These are phyloP conservation scores for Berghia stephanieae DNA, from an alignment of 1,140 invertebrate species.

Conservation along the genomic window DNA sequence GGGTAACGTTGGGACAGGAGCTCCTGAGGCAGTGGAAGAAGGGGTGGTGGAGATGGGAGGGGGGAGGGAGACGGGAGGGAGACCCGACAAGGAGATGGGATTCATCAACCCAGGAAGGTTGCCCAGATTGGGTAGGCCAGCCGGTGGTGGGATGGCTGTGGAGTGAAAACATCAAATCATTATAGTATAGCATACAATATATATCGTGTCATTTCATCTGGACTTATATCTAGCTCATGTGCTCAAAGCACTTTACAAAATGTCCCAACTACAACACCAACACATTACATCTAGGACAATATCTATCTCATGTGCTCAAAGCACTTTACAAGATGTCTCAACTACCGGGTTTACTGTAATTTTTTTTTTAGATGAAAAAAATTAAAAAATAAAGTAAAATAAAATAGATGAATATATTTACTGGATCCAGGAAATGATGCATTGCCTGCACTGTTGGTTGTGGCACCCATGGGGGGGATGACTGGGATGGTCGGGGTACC, in stretches of 20 bases:
- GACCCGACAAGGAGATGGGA: constrained; percentile 52
- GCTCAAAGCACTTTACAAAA: too few species aligned
- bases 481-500: constrained; percentile 60
- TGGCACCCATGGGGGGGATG: too few species aligned
- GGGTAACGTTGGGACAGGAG: neutral
- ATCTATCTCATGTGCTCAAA: too few species aligned
- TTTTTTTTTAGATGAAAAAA: neutral
- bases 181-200: too few species aligned
- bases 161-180: neutral
- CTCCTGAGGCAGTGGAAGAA: neutral
- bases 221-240: too few species aligned
- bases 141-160: constrained; percentile 39
- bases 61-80: constrained; percentile 52
- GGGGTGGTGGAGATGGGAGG: neutral
- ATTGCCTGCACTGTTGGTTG: neutral
- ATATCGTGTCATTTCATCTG: too few species aligned
- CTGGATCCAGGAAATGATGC: neutral
- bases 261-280: too few species aligned
- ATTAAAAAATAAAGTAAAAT: neutral
- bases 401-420: neutral
- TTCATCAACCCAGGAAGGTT: constrained; percentile 49
- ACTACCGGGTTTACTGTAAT: too few species aligned
- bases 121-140: constrained; percentile 39
- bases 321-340: neutral
- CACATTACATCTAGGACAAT: too few species aligned